phyloP scores from a whole-genome alignment of 2,888 invertebrate genomes.

The Pinctada fucata region DNA sequence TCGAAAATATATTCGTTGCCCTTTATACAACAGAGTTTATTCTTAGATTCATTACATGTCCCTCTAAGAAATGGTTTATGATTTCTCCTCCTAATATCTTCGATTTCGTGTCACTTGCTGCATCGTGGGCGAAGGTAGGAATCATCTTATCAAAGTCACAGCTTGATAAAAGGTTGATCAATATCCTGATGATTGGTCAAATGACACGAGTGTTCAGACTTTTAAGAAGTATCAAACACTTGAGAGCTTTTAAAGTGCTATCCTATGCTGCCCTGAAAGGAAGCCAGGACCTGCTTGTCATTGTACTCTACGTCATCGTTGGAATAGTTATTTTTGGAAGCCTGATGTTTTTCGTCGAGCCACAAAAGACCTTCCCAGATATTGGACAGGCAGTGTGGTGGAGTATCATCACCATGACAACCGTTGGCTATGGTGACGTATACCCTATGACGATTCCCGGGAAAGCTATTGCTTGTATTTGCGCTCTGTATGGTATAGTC shows the following conservation, averaged over 20 bases:
- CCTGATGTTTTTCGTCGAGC: constrained; percentile 53
- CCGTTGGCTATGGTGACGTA: constrained; percentile 57
- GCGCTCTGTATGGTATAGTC: constrained; percentile 51
- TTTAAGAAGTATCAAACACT: constrained; percentile 47
- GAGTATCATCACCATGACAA: constrained; percentile 54
- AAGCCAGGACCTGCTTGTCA: constrained; percentile 46
- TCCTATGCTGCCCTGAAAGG: constrained; percentile 47
- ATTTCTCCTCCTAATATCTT: background rate
- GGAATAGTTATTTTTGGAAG: constrained; percentile 53
- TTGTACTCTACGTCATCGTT: constrained; percentile 48
- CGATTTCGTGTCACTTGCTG: background rate
- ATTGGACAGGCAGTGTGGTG: constrained; percentile 57
- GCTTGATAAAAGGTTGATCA: background rate
- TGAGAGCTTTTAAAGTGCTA: constrained; percentile 51
- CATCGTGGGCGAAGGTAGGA: background rate
- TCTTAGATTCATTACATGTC: background rate
- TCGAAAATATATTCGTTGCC: background rate
- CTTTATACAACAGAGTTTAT: background rate
- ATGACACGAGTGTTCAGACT: constrained; percentile 51
- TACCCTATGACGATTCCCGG: constrained; percentile 49
- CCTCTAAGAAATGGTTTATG: background rate
- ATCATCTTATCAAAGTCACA: background rate
- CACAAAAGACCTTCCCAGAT: constrained; percentile 53
- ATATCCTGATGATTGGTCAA: constrained; percentile 15
- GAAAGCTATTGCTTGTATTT: constrained; percentile 45